These are phyloP conservation scores for Hemichromis elongatus DNA, from an alignment of 2,113 vertebrate genomes.

Conservation along the genomic window DNA sequence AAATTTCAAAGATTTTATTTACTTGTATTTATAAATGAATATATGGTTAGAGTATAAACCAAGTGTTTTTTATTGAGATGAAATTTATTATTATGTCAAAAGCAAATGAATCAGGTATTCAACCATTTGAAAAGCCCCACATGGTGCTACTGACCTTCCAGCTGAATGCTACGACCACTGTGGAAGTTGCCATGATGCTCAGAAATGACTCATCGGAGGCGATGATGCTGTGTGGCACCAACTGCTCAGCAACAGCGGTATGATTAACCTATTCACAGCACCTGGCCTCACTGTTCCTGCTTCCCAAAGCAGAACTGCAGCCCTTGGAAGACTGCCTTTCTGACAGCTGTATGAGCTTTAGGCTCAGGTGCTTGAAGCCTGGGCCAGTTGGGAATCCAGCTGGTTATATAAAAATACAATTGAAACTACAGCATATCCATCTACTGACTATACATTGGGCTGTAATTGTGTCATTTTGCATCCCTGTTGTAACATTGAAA, in stretches of 20 bases:
- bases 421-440: neutral
- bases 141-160: neutral
- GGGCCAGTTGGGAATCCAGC: neutral
- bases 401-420: neutral
- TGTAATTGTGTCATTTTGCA: neutral
- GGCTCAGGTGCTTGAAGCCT: constrained; percentile 1
- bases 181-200: constrained; percentile 16
- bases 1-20: neutral
- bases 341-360: neutral
- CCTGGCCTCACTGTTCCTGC: constrained; percentile 15
- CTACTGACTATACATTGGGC: neutral
- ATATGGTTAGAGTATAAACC: neutral
- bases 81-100: neutral
- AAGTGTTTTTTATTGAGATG: neutral
- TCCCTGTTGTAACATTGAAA: neutral
- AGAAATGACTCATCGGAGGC: neutral
- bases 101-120: constrained; percentile 4
- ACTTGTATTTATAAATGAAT: neutral
- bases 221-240: constrained; percentile 30
- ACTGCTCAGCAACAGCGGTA: constrained; percentile 6
- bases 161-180: neutral
- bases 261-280: neutral
- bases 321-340: neutral
- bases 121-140: neutral
- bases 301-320: neutral